phyloP scores from a whole-genome alignment of 2,113 vertebrate species.

The Guaruba guarouba region DNA sequence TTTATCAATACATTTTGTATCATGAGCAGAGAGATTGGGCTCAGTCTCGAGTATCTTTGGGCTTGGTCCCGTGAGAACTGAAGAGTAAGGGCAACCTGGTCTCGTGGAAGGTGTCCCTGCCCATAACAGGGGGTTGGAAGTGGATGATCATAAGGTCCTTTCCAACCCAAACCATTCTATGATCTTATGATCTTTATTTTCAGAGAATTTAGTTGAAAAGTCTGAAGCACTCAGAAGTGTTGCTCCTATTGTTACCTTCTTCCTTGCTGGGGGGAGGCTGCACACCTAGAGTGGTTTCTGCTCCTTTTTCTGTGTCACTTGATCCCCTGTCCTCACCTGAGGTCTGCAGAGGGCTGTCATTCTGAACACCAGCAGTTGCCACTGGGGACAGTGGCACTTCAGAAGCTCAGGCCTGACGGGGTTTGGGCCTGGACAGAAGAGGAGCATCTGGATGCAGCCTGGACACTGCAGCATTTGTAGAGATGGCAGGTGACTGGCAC shows the following conservation, averaged over 20 bases:
- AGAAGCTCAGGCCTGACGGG: not conserved
- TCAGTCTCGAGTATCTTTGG: not conserved
- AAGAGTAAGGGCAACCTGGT: not conserved
- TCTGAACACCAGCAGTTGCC: not conserved
- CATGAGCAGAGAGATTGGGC: not conserved
- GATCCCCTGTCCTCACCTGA: not conserved
- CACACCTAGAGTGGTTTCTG: not conserved
- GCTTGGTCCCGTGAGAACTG: not conserved
- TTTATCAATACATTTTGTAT: not conserved
- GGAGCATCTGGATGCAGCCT: not conserved
- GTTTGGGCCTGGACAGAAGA: not conserved
- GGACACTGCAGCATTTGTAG: accelerated
- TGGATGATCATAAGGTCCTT: not conserved
- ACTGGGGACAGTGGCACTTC: not conserved
- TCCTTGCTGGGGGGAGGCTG: not conserved
- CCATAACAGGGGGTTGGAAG: not conserved
- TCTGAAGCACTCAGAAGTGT: not conserved
- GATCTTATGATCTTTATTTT: not conserved
- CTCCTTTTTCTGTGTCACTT: not conserved
- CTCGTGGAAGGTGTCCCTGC: not conserved
- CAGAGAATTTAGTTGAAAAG: not conserved
- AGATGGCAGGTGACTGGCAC: accelerated
- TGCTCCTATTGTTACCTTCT: not conserved
- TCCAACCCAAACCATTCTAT: not conserved
- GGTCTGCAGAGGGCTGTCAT: not conserved